Conservation (phyloP, 2,797 vertebrate species). For the Vireo griseus region DNA sequence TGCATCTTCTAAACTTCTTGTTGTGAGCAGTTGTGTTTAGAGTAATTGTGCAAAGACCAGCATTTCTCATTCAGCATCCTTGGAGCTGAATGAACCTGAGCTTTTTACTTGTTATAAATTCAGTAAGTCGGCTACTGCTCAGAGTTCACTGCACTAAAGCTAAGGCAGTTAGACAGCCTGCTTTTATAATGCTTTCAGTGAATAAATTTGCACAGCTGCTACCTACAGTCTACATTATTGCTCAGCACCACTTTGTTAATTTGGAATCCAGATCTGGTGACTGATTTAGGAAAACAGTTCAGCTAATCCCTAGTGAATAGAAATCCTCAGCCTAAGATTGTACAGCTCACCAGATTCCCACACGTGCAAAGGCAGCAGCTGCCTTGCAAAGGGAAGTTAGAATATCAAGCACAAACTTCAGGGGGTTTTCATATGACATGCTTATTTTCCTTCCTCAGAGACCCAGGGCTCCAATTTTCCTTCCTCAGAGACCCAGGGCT, state of each 20-base stretch:
- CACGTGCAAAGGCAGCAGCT: conserved; percentile 57
- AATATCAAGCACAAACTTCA: conserved; percentile 37
- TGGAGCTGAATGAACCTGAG: conserved; percentile 32
- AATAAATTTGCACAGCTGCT: conserved; percentile 59
- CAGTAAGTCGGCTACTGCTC: neutral
- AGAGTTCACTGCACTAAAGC: conserved; percentile 54
- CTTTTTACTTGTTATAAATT: conserved; percentile 45
- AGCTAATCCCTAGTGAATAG: conserved; percentile 63
- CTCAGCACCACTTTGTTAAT: conserved; percentile 64
- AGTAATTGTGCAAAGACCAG: neutral
- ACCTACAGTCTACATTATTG: conserved; percentile 52
- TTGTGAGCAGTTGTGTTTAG: neutral
- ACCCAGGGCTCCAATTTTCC: conserved; percentile 10
- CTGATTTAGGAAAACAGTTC: conserved; percentile 65
- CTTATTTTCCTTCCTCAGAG: conserved; percentile 10
- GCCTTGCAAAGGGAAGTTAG: conserved; percentile 52
- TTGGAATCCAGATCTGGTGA: conserved; percentile 66
- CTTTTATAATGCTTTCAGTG: conserved; percentile 48
- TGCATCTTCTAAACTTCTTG: neutral
- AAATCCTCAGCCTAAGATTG: conserved; percentile 52
- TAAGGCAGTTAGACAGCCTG: conserved; percentile 47
- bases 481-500: neutral
- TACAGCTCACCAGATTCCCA: conserved; percentile 55
- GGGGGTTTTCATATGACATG: neutral
- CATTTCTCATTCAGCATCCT: conserved; percentile 29